Evolutionary conservation across 2,888 invertebrate species (phyloP).

Genomic region (Trichogramma evanescens): DNA sequence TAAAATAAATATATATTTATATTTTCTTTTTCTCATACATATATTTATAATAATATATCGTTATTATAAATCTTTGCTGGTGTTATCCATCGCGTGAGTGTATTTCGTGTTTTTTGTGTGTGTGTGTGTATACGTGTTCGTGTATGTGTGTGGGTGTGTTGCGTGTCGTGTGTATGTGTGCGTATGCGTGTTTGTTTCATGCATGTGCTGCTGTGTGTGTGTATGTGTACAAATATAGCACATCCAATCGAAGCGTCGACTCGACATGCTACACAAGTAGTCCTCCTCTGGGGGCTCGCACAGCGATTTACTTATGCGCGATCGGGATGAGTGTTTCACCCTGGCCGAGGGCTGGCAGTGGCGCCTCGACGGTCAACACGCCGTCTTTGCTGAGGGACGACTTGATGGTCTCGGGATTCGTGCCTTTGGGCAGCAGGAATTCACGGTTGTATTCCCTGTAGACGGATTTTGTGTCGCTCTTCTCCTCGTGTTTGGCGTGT

Average conservation of each 20-base stretch:
- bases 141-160: background rate
- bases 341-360: conserved; percentile 77
- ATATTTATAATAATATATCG: too few species aligned
- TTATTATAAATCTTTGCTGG: too few species aligned
- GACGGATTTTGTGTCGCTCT: conserved; percentile 90
- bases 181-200: background rate
- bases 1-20: conserved; percentile 5
- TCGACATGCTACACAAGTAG: too few species aligned
- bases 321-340: conserved; percentile 81
- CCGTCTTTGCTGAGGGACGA: conserved; percentile 95
- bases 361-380: conserved; percentile 93
- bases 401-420: conserved; percentile 92
- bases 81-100: too few species aligned
- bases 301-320: conserved; percentile 54
- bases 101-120: background rate
- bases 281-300: background rate
- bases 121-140: background rate
- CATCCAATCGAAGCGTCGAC: too few species aligned
- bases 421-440: conserved; percentile 93
- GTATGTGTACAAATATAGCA: too few species aligned
- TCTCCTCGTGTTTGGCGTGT: conserved; percentile 97
- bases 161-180: background rate
- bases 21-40: background rate
- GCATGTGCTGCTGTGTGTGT: background rate
- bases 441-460: conserved; percentile 98